phyloP scores from a whole-genome alignment of 1,140 invertebrate species.

The Pseudomyrmex cubaensis region DNA sequence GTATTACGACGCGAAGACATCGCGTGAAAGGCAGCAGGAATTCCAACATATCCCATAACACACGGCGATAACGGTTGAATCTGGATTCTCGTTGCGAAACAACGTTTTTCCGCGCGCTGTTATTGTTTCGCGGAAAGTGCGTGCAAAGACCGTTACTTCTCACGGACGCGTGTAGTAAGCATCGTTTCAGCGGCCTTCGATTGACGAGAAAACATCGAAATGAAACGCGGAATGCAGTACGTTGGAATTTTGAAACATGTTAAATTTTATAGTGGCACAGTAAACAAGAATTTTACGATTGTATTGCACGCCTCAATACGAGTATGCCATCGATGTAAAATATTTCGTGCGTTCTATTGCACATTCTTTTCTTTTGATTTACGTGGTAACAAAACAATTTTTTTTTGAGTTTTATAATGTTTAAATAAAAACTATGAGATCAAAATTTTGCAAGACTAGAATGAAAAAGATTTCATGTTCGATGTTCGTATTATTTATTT shows the following conservation, averaged over 20 bases:
- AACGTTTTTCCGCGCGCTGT: not conserved
- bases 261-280: slow-evolving; percentile 17
- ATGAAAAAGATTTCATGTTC: not conserved
- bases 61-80: slow-evolving; percentile 39
- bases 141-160: slow-evolving; percentile 15
- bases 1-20: slow-evolving; percentile 37
- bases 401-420: slow-evolving; percentile 18
- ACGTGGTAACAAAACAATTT: slow-evolving; percentile 8
- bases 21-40: slow-evolving; percentile 34
- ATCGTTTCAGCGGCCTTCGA: slow-evolving; percentile 34
- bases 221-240: slow-evolving; percentile 28
- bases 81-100: slow-evolving; percentile 41
- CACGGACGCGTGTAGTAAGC: slow-evolving; percentile 11
- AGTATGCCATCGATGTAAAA: slow-evolving; percentile 52
- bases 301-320: not conserved
- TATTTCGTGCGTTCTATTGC: slow-evolving; percentile 27
- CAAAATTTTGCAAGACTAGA: not conserved
- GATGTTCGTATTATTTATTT: slow-evolving; percentile 10
- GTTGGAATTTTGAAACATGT: slow-evolving; percentile 48
- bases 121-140: slow-evolving; percentile 47
- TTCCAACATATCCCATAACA: slow-evolving; percentile 19
- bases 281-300: slow-evolving; percentile 15
- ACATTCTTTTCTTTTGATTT: not conserved
- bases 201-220: slow-evolving; percentile 20
- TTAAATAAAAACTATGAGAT: slow-evolving; percentile 32